Evolutionary conservation across 2,113 vertebrate genomes (phyloP).

Genomic region (Poeciliopsis occidentalis): DNA sequence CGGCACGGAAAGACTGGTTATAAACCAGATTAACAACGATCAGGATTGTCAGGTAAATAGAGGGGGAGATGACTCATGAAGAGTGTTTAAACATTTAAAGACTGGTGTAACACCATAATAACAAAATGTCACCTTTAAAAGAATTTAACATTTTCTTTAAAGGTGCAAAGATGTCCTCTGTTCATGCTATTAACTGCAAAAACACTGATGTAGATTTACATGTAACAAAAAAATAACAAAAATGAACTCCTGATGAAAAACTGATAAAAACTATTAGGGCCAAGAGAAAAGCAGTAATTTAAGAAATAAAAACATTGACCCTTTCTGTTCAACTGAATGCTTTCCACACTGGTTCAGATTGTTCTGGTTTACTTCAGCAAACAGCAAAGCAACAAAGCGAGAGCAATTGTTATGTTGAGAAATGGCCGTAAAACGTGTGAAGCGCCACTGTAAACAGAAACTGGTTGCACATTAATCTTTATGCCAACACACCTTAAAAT

Average conservation of each 20-base stretch:
- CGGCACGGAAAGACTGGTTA: conserved; percentile 11
- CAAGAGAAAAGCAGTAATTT: not conserved
- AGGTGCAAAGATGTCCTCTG: not conserved
- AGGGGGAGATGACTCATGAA: conserved; percentile 9
- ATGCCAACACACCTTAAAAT: not conserved
- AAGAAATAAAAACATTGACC: not conserved
- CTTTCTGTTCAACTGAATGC: not conserved
- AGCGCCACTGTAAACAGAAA: conserved; percentile 1
- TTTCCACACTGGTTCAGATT: not conserved
- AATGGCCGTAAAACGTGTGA: not conserved
- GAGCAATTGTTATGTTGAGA: not conserved
- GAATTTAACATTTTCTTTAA: not conserved
- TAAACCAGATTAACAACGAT: conserved; percentile 51
- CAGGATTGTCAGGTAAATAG: conserved; percentile 14
- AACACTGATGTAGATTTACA: no score
- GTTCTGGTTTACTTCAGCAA: conserved; percentile 17
- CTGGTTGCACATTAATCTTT: not conserved
- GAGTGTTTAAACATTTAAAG: not conserved
- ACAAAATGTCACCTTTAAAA: not conserved
- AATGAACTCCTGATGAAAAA: not conserved
- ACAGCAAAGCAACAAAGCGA: not conserved
- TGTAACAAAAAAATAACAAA: not conserved
- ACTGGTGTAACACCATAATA: not conserved
- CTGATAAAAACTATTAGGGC: no score
- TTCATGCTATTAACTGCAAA: no score